These are phyloP conservation scores for Papilio elwesi DNA, from an alignment of 2,888 invertebrate genomes.

Conservation along the genomic window DNA sequence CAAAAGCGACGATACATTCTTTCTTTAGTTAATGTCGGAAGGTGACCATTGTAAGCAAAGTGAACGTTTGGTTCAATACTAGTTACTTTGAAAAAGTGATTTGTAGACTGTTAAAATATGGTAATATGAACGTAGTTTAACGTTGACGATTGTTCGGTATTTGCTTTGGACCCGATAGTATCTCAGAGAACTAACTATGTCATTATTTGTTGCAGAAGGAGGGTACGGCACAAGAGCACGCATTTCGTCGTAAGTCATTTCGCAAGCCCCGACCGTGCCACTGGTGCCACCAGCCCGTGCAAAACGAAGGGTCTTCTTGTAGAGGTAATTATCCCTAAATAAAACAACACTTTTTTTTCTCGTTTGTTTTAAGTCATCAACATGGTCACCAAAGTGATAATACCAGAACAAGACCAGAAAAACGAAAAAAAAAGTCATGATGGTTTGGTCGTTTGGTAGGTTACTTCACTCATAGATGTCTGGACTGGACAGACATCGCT, in stretches of 20 bases:
- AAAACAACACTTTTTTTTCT: not conserved
- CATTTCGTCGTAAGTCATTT: constrained; percentile 90
- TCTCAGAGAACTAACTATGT: not conserved
- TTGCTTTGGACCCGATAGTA: not conserved
- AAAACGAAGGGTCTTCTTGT: constrained; percentile 90
- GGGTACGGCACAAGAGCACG: constrained; percentile 87
- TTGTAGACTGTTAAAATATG: not conserved
- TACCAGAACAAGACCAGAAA: too few relatives aligned
- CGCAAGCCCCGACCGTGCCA: constrained; percentile 90
- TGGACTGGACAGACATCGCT: too few relatives aligned
- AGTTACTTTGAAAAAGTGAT: constrained; percentile 6
- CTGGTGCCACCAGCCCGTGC: constrained; percentile 90
- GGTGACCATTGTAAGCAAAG: constrained; percentile 19
- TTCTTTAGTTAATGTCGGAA: constrained; percentile 27
- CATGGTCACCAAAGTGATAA: too few relatives aligned
- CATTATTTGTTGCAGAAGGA: constrained; percentile 85
- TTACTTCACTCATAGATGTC: too few relatives aligned
- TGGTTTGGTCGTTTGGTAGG: too few relatives aligned
- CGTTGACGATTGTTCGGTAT: not conserved
- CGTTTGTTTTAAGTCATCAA: too few relatives aligned
- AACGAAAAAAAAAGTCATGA: too few relatives aligned
- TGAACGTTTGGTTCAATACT: constrained; percentile 5
- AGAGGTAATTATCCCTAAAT: constrained; percentile 83
- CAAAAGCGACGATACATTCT: constrained; percentile 25
- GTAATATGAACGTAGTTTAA: not conserved